Evolutionary conservation across 1,140 invertebrate species (phyloP).

Genomic region (Asobara japonica): DNA sequence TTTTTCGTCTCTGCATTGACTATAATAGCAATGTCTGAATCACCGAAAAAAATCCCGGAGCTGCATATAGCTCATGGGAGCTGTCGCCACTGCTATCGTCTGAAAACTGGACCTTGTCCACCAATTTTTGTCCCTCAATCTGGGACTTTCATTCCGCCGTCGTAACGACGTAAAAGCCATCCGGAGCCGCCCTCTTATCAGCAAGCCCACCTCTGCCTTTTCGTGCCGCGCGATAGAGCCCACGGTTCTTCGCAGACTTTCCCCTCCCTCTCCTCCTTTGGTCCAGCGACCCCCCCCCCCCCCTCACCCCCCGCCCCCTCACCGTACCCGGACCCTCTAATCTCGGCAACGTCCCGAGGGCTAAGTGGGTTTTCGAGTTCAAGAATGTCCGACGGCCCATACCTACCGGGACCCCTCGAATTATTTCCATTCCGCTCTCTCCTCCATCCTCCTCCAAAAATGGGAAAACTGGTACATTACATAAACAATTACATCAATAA

Average conservation of each 20-base stretch:
- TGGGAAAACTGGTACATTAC: no score
- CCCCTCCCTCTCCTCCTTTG: neutral
- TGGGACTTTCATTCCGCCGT: neutral
- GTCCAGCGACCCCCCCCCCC: neutral
- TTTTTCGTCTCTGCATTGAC: no score
- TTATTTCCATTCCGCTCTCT: conserved; percentile 19
- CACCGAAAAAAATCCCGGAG: no score
- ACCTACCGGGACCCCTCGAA: conserved; percentile 7
- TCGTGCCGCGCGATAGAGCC: conserved; percentile 8
- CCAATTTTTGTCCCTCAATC: neutral
- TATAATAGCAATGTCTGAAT: no score
- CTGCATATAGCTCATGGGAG: no score
- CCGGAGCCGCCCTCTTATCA: conserved; percentile 47
- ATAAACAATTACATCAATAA: no score
- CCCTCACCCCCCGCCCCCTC: neutral
- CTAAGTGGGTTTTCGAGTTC: conserved; percentile 62
- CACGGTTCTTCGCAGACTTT: neutral
- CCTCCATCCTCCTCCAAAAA: no score
- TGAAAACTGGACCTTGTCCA: neutral
- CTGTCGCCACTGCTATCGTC: no score
- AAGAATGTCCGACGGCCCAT: conserved; percentile 40
- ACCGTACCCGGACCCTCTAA: conserved; percentile 50
- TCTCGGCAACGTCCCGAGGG: conserved; percentile 44
- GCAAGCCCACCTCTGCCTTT: conserved; percentile 30
- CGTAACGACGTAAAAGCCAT: conserved; percentile 47